Conservation (phyloP, 1,140 invertebrate genomes). For the Leptonema lineaticorne region DNA sequence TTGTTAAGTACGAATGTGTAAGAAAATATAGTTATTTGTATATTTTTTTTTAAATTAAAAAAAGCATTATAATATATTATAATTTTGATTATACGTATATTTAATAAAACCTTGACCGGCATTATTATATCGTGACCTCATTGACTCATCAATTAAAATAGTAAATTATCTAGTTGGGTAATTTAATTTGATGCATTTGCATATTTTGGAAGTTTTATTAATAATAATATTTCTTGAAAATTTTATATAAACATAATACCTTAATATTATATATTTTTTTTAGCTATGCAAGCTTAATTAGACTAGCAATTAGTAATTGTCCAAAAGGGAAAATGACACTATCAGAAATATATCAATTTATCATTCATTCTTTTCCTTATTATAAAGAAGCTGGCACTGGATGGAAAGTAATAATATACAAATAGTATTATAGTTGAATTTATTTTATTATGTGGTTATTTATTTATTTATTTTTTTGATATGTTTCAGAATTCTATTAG, state of each 20-base stretch:
- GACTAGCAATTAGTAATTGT: constrained; percentile 71
- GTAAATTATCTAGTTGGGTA: background rate
- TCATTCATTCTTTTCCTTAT: constrained; percentile 73
- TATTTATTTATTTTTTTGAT: constrained; percentile 19
- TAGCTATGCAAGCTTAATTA: constrained; percentile 73
- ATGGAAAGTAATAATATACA: constrained; percentile 63
- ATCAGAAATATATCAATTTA: constrained; percentile 75
- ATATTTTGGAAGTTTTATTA: background rate
- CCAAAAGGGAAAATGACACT: constrained; percentile 72
- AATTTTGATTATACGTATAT: no score
- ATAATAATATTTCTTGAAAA: constrained; percentile 23
- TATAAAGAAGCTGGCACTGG: constrained; percentile 70
- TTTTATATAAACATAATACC: no score
- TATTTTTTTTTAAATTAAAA: no score
- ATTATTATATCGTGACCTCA: no score
- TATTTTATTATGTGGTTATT: constrained; percentile 7
- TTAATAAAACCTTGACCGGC: no score
- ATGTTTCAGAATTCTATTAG: constrained; percentile 85
- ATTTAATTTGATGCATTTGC: background rate
- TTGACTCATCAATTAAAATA: no score
- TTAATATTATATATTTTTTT: no score
- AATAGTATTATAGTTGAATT: constrained; percentile 1
- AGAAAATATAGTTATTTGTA: no score
- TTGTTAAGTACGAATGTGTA: no score
- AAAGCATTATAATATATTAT: no score